Percentiles rank a stretch among this genome's conserved stretches.
Conservation (phyloP, 2,113 vertebrate species). For the Athene noctua region DNA sequence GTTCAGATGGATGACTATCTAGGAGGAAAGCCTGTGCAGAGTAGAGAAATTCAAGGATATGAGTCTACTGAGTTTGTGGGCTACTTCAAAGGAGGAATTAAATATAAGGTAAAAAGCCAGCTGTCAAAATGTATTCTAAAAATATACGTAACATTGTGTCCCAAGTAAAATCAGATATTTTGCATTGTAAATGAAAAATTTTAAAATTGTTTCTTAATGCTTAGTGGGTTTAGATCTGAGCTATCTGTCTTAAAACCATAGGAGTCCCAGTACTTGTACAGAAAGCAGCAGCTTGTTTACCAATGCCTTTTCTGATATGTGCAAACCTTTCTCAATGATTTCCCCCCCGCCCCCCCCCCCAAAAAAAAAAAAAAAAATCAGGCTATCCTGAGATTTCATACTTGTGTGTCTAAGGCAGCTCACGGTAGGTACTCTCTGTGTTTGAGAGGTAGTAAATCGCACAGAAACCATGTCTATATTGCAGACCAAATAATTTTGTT, state of each 20-base stretch:
- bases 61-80: conserved; percentile 88
- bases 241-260: neutral
- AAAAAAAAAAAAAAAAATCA: neutral
- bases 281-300: neutral
- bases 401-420: neutral
- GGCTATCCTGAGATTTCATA: neutral
- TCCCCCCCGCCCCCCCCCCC: neutral
- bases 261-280: neutral
- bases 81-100: conserved; percentile 93
- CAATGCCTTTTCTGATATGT: neutral
- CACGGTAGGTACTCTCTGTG: neutral
- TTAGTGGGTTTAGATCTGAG: neutral
- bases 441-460: neutral
- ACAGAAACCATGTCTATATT: neutral
- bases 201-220: neutral
- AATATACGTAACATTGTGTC: neutral
- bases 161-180: neutral
- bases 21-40: conserved; percentile 89
- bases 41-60: conserved; percentile 87
- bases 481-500: neutral
- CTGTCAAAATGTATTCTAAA: neutral
- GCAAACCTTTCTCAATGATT: neutral
- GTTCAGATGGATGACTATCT: conserved; percentile 92
- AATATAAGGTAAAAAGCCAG: conserved; percentile 84
- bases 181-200: neutral